Percentiles rank a stretch among this genome's conserved stretches.
phyloP scores from a whole-genome alignment of 2,797 vertebrate genomes.

The Halcyon leucocephala region DNA sequence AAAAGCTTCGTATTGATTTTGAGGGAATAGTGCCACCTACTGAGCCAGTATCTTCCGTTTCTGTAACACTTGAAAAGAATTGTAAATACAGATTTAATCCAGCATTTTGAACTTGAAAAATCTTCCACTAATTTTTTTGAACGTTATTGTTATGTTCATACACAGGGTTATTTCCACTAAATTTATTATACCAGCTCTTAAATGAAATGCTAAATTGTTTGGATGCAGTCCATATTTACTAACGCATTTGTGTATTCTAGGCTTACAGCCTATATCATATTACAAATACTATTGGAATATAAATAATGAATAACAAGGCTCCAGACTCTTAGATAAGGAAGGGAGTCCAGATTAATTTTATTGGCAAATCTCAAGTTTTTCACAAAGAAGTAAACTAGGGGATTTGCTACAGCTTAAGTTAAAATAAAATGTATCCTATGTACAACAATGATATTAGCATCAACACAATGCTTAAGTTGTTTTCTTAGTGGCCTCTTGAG shows the following conservation, averaged over 20 bases:
- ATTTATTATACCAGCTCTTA: not conserved
- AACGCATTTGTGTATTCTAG: not conserved
- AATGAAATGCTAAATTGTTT: not conserved
- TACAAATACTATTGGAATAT: not conserved
- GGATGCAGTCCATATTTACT: not conserved
- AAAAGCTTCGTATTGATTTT: not conserved
- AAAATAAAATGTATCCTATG: not conserved
- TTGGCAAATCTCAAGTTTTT: not conserved
- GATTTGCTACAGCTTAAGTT: not conserved
- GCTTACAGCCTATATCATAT: not conserved
- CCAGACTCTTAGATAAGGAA: not conserved
- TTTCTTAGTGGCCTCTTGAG: not conserved
- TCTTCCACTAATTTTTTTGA: not conserved
- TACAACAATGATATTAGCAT: not conserved
- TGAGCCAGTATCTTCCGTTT: not conserved
- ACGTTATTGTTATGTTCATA: not conserved
- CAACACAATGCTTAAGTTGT: not conserved
- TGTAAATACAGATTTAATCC: not conserved
- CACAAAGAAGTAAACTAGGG: not conserved
- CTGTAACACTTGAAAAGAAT: not conserved
- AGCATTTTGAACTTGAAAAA: not conserved
- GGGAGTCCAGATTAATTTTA: not conserved
- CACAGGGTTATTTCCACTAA: not conserved
- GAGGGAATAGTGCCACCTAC: constrained; percentile 61
- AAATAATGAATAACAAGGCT: not conserved